Conservation (phyloP, 92 coral and sea anemone species). For the Heliopora coerulea region DNA sequence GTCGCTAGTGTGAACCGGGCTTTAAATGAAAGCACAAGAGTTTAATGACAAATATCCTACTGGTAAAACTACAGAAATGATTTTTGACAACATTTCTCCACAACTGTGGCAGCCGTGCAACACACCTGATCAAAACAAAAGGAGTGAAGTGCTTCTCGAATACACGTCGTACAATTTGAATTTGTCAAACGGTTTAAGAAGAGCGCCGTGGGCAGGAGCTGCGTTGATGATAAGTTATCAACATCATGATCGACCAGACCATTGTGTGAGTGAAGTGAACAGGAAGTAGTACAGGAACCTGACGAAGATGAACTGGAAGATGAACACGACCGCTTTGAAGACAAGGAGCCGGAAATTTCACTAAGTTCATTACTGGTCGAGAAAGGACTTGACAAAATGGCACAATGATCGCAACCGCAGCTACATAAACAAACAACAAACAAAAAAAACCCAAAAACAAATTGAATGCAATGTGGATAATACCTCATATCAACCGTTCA, state of each 20-base stretch:
- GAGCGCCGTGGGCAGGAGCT: conserved; percentile 64
- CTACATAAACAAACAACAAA: not conserved
- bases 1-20: no score
- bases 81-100: no score
- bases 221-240: conserved; percentile 54
- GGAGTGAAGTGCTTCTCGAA: conserved; percentile 40
- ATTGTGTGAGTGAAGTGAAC: conserved; percentile 24
- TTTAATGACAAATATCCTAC: no score
- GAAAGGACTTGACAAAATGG: not conserved
- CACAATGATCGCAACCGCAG: conserved; percentile 29
- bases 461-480: no score
- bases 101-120: no score
- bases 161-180: conserved; percentile 38
- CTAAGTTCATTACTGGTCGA: conserved; percentile 1
- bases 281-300: conserved; percentile 2
- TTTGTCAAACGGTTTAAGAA: conserved; percentile 59
- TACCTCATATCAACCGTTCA: no score
- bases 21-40: no score
- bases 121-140: conserved; percentile 39
- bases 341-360: conserved; percentile 14
- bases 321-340: conserved; percentile 17
- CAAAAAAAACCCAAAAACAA: no score
- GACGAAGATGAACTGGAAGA: conserved; percentile 18
- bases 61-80: no score
- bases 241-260: conserved; percentile 48